Base-by-base conservation (phyloP, 2,888 invertebrate species). In the Chrysopilus asiliformis region DNA sequence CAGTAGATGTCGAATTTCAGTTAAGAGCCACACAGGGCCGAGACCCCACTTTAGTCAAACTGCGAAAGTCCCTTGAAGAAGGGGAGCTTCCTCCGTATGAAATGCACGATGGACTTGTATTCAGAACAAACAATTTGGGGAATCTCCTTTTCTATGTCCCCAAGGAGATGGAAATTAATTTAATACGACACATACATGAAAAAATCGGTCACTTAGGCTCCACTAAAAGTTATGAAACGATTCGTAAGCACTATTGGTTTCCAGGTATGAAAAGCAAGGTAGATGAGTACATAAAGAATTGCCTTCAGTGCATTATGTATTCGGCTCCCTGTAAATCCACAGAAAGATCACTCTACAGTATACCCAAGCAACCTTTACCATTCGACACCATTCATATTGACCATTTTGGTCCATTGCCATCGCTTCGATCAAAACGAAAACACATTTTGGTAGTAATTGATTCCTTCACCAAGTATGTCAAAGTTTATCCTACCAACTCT, bases 181-280 rank as follows among this genome's bases (percentile, higher is more conserved):
- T 51, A 4, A 46, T 53, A n/a, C 38, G 43, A 18, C 36, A 40
- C 5, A 39, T 39, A 16, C 53, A 53, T 43, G 52, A 55, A 30
- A 33, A 46, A 20, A 39, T 48, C 17, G 50, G 51, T 35, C 57
- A 57, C 41, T 31, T 52, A 31, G 54, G 53, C 2, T 32, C 49
- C 9, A 51, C 53, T 3, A 55, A 55, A 45, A 46, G 45, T 19
- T 36, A 46, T 16, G 43, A 52, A 14, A 33, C 43, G 13, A 35
- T 58, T 29, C 42, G 14, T 19, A 32, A 38, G 38, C 39, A 38
- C n/a, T 57, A 54, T 45, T 57, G 53, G 51, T 55, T 57, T 43
- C 49, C 48, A 13, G 45, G 50, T 18, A 45, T 55, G 40, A 47
- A 34, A 28, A 14, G 34, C 0, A 45, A 45, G 27, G 43, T 44